Percentiles rank a stretch among this genome's conserved stretches.
Conservation (phyloP, 2,888 invertebrate species). For the Notocelia uddmanniana region DNA sequence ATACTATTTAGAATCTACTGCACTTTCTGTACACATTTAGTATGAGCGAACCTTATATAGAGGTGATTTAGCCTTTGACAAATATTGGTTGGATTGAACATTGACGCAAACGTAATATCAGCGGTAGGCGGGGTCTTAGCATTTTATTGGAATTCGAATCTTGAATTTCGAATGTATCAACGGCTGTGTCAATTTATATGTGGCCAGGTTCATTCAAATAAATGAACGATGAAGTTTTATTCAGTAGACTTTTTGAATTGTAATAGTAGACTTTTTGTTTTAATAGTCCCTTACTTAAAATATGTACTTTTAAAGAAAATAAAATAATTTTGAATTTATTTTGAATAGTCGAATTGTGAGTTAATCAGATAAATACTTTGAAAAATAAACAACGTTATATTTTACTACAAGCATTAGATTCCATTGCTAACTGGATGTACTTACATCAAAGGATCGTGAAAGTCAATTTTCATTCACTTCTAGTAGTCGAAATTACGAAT, state of each 20-base stretch:
- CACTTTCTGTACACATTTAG: constrained; percentile 17
- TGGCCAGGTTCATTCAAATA: constrained; percentile 29
- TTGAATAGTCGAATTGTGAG: too few species aligned
- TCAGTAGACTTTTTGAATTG: background rate
- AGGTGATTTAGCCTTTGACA: constrained; percentile 72
- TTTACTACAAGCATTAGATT: too few species aligned
- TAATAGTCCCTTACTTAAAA: too few species aligned
- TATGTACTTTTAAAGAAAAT: too few species aligned
- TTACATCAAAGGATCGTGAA: too few species aligned
- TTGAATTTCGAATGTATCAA: constrained; percentile 46
- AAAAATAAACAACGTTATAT: too few species aligned
- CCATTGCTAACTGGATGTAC: too few species aligned
- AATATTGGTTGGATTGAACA: constrained; percentile 75
- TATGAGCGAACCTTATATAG: constrained; percentile 41
- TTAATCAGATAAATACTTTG: too few species aligned
- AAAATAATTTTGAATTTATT: too few species aligned
- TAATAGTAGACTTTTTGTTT: background rate
- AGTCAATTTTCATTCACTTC: too few species aligned
- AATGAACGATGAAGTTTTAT: background rate
- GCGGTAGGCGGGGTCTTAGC: constrained; percentile 57
- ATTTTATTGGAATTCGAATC: constrained; percentile 63
- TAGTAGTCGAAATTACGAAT: too few species aligned
- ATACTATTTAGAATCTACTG: background rate
- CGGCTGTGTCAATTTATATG: constrained; percentile 31
- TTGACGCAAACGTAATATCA: constrained; percentile 62